Evolutionary conservation across 2,888 invertebrate species (phyloP).

Genomic region (Nemapogon koenigi): DNA sequence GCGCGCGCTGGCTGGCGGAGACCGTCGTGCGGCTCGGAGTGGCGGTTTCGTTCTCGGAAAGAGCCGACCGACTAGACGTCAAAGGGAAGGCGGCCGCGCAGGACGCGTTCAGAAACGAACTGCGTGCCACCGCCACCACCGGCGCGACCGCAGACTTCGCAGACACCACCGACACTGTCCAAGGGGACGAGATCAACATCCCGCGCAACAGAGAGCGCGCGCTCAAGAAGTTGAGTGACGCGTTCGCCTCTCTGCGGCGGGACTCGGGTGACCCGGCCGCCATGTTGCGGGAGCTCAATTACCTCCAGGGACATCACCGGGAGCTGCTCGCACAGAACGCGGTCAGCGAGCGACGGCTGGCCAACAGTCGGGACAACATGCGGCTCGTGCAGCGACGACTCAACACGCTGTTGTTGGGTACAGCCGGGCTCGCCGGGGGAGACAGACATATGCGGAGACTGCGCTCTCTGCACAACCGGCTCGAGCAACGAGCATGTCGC

Average conservation of each 20-base stretch:
- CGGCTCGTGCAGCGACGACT: slow-evolving; percentile 50
- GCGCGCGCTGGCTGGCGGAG: slow-evolving; percentile 45
- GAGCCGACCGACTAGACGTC: slow-evolving; percentile 44
- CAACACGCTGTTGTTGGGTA: slow-evolving; percentile 67
- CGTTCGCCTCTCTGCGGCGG: slow-evolving; percentile 39
- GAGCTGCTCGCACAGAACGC: slow-evolving; percentile 38
- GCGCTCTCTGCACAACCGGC: slow-evolving; percentile 31
- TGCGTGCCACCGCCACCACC: slow-evolving; percentile 28
- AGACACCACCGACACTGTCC: slow-evolving; percentile 13
- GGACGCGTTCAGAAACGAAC: slow-evolving; percentile 52
- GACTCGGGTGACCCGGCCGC: slow-evolving; percentile 57
- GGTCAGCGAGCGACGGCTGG: slow-evolving; percentile 32
- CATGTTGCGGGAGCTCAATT: slow-evolving; percentile 45
- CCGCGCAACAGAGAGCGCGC: slow-evolving; percentile 39
- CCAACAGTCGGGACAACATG: slow-evolving; percentile 38
- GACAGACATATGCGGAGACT: slow-evolving; percentile 47
- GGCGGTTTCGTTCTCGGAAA: slow-evolving; percentile 37
- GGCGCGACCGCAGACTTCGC: background rate
- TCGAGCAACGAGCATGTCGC: slow-evolving; percentile 32
- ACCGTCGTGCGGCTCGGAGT: too few species aligned
- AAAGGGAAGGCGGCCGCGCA: slow-evolving; percentile 55
- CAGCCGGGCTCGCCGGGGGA: slow-evolving; percentile 63
- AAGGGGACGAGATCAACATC: slow-evolving; percentile 22
- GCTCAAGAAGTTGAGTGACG: slow-evolving; percentile 32
- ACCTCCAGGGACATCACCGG: slow-evolving; percentile 44